Evolutionary conservation across 2,888 invertebrate species (phyloP), one percentile per base, ranked within the genome.

Genomic region (Helobdella robusta): DNA sequence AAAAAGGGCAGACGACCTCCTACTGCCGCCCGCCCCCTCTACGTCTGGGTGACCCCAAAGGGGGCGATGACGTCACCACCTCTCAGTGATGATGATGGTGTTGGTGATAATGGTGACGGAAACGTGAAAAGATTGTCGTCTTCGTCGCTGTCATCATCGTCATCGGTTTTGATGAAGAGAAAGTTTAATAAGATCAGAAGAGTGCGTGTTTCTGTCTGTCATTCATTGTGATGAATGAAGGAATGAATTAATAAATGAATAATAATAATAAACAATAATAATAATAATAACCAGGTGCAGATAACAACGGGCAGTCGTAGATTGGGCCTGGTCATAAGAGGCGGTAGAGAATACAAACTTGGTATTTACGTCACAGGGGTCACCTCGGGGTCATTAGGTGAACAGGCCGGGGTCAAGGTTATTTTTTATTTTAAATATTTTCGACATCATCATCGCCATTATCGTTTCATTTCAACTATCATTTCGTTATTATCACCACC

Each of bases 281-380:
- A 20, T 64, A 63, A 58, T 4, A 89, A 48, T 52, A 68, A 72
- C 3, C 71, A 80, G 80, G 75, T 80, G 34, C 77, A 76, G 63
- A 70, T 80, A 23, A 73, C 73, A 3, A 74, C 80, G n/a, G 73
- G 73, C 40, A 74, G 74, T 50, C 72, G 91, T 79, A 89, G 89
- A 68, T 82, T 94, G 71, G 94, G 94, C 11, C 83, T 94, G 74
- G 91, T 91, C 90, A 93, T 94, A 73, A 84, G 94, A 68, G 94
- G 94, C 32, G 94, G 94, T 20, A 85, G 90, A 66, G 93, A 94
- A 80, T 93, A 93, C 81, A 92, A 89, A 75, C 85, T 94, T 69
- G 94, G 94, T 30, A 91, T 94, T 78, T 94, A 91, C 82, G 88
- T 94, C 75, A 93, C 93, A 0, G 93, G 92, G 40, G 91, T 94